Base-by-base conservation (phyloP, 1,140 invertebrate genomes). In the Sogatella furcifera region DNA sequence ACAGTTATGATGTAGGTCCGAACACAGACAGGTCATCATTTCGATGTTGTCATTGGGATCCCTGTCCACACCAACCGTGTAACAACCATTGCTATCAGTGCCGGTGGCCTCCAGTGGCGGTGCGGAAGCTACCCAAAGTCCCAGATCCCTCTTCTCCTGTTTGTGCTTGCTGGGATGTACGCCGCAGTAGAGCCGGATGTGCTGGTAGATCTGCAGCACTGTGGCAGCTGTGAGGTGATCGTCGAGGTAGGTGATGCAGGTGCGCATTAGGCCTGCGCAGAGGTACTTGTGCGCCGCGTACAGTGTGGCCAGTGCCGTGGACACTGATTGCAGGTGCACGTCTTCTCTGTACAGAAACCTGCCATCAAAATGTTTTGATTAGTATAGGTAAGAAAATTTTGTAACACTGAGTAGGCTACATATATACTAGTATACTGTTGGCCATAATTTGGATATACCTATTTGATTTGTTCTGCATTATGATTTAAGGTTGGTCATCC, bases 281-380 rank as follows among this genome's bases (percentile, higher is more conserved):
- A 84, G 71, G 64, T 86, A 88, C 61, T 85, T 82, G 66, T 85
- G 81, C 6, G 84, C 82, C 1, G 81, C 81, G 65, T 85, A 80
- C 0, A 88, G 75, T 0, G 85, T 82, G 8, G 76, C 75, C 15
- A 86, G 71, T 10, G 84, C 83, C 0, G 82, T 83, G 1, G 74
- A 72, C 1, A 85, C 79, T 0, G 83, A 81, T 55, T 82, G 79
- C 24, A 88, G 76, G 31, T 78, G 74, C 8, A 84, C 78, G 0
- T 79, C 75, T 44, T 85, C 77, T 24, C 78, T 80, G 65, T 84
- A 82, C 55, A 85, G 72, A 66, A 79, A 83, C 63, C 79, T 82
- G 68, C 10, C 65, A 55, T 14, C 2, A 34, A 66, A 19, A 63
- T 2, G 2, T 28, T 9, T 38, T 11, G 24, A 49, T 17, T 38